Percentiles rank a stretch among this genome's conserved stretches.
phyloP scores from a whole-genome alignment of 1,140 invertebrate genomes.

The Meloidogyne exigua region DNA sequence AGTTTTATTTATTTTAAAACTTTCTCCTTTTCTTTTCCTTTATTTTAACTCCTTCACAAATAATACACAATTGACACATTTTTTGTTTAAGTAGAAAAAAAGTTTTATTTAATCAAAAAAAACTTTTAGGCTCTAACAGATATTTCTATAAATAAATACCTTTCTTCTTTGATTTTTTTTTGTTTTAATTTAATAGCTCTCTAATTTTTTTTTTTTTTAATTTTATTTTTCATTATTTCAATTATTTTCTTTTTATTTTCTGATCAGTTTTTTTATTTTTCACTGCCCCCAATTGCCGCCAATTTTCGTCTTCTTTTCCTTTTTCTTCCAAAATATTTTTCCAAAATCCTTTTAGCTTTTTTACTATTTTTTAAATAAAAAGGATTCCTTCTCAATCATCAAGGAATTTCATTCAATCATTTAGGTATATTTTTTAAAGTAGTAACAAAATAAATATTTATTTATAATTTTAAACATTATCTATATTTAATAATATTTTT shows the following conservation, averaged over 20 bases:
- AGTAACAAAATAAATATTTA: too few species aligned
- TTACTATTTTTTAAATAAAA: not conserved
- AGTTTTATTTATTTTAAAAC: not conserved
- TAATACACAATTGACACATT: slow-evolving; percentile 2
- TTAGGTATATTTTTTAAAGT: not conserved
- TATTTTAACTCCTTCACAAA: too few species aligned
- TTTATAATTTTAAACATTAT: too few species aligned
- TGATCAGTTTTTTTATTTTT: too few species aligned
- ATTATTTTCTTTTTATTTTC: not conserved
- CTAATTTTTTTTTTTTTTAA: slow-evolving; percentile 1
- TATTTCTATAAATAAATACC: not conserved
- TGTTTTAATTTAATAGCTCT: not conserved
- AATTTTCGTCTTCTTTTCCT: not conserved
- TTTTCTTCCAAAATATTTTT: slow-evolving; percentile 7
- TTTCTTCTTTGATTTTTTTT: too few species aligned
- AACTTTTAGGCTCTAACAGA: not conserved
- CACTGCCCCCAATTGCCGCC: not conserved
- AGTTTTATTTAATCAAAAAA: not conserved
- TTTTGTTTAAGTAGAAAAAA: not conserved
- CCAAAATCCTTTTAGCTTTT: not conserved
- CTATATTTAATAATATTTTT: too few species aligned
- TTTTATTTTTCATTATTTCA: not conserved
- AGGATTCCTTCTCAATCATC: not conserved
- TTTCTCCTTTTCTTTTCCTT: not conserved
- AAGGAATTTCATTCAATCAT: slow-evolving; percentile 5